Base-by-base conservation (phyloP, 2,888 invertebrate species). In the Chrysolina americana region DNA sequence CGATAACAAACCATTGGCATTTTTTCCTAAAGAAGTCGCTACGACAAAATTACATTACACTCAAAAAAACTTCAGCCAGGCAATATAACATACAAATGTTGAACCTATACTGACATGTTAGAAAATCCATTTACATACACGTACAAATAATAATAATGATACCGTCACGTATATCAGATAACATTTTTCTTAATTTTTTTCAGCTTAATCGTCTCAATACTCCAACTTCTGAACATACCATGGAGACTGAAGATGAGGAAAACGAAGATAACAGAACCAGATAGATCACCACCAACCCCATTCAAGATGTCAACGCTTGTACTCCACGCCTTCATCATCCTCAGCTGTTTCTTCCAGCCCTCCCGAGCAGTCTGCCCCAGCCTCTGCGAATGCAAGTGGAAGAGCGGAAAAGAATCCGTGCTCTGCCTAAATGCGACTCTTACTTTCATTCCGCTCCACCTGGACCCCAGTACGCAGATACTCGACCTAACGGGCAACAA, bases 381-480 rank as follows among this genome's bases (percentile, higher is more conserved):
- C 77, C 90, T 92, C 82, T 96, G 96, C 89, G 94, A 95, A 88
- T 96, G 96, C 90, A 95, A 95, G 89, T 96, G 96, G 96, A 94
- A 94, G 87, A 93, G 93, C 86, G 95, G 95, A 83, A 96, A 96
- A 88, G 95, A 95, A 89, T 94, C 95, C 66, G 95, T 95, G 73
- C 90, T 94, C 83, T 96, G 96, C 89, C 91, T 92, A 82, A 93
- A 92, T 86, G 94, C 94, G 76, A 94, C 94, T 86, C 91, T 95
- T 82, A 91, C 92, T 81, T 90, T 91, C 83, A 92, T 96, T 81
- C 96, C 96, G 47, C 89, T 90, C 65, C 92, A 92, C 78, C 91
- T 95, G 76, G 95, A 95, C 81, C 92, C 93, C 76, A 93, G 94
- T 81, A 95, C 95, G 44, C 95, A 96, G 87, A 91, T 95, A 68